phyloP scores from a whole-genome alignment of 2,113 vertebrate species.

The Lagenorhynchus albirostris region DNA sequence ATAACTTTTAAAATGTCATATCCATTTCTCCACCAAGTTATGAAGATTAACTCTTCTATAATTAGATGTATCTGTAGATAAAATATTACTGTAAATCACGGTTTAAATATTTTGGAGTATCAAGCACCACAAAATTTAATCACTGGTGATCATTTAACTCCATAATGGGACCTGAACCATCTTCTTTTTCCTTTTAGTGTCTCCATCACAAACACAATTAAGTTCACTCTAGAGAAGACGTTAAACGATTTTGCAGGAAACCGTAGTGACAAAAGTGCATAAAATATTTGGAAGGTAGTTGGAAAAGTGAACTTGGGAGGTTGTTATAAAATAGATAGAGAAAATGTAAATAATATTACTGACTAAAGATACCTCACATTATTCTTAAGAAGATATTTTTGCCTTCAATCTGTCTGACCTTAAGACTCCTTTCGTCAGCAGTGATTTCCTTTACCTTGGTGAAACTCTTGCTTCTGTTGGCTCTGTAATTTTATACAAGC shows the following conservation, averaged over 20 bases:
- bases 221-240: not conserved
- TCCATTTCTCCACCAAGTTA: not conserved
- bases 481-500: not conserved
- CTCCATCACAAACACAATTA: not conserved
- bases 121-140: not conserved
- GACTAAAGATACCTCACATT: not conserved
- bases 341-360: constrained; percentile 9
- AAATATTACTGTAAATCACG: not conserved
- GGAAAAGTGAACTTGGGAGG: not conserved
- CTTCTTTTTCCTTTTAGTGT: not conserved
- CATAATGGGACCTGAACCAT: not conserved
- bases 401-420: not conserved
- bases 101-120: not conserved
- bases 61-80: not conserved
- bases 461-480: not conserved
- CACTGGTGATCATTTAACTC: not conserved
- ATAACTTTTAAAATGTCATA: not conserved
- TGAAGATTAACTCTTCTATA: not conserved
- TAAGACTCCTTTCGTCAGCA: not conserved
- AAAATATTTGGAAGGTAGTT: not conserved
- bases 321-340: constrained; percentile 28
- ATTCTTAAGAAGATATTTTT: not conserved
- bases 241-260: not conserved
- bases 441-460: not conserved
- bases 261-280: not conserved